Evolutionary conservation across 2,888 invertebrate species (phyloP).

Genomic region (Pocota personata): DNA sequence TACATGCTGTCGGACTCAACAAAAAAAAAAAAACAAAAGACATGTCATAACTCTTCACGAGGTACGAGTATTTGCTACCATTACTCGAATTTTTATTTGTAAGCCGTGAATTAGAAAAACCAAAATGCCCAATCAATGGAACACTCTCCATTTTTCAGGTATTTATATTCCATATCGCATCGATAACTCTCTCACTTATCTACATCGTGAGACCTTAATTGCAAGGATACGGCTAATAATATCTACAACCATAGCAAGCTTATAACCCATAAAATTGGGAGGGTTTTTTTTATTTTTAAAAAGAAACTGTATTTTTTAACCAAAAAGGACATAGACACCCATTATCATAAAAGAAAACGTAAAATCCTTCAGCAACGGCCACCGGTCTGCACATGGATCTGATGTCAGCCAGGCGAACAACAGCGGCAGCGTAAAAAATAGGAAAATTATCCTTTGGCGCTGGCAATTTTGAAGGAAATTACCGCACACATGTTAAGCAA

Average conservation of each 20-base stretch:
- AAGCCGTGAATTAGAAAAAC: not conserved
- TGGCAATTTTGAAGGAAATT: slow-evolving; percentile 35
- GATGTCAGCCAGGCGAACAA: not conserved
- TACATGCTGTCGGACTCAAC: not conserved
- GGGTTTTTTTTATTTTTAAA: not conserved
- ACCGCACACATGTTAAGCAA: slow-evolving; percentile 20
- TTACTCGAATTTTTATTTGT: not conserved
- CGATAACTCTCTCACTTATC: not conserved
- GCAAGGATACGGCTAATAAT: slow-evolving; percentile 3
- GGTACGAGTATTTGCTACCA: not conserved
- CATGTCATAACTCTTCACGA: not conserved
- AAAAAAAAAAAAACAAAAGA: not conserved
- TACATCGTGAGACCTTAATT: not conserved
- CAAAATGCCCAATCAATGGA: slow-evolving; percentile 10
- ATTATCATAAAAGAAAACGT: slow-evolving; percentile 18
- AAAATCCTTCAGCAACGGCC: not conserved
- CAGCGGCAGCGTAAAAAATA: not conserved
- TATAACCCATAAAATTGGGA: not conserved
- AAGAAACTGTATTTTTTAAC: not conserved
- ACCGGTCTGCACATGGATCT: slow-evolving; percentile 8
- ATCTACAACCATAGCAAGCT: not conserved
- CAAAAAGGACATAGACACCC: slow-evolving; percentile 23
- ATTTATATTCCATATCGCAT: not conserved
- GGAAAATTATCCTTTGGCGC: slow-evolving; percentile 1
- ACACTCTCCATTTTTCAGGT: not conserved